These are phyloP conservation scores for Drosophila maculinotata DNA, from an alignment of 2,888 invertebrate genomes.

Conservation along the genomic window DNA sequence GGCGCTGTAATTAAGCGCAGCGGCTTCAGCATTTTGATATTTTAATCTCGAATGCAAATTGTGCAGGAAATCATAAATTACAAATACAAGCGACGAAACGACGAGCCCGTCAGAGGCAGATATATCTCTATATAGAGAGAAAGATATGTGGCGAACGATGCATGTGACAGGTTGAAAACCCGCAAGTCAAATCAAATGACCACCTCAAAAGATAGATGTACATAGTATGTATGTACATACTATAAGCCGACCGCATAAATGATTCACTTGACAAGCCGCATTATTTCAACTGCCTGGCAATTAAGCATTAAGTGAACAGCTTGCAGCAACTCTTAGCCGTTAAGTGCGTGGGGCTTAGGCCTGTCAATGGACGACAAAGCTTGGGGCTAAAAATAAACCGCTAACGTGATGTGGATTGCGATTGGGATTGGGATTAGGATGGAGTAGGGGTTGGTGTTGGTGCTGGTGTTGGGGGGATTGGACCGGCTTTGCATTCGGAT, in stretches of 20 bases:
- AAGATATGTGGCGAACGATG: slow-evolving; percentile 1
- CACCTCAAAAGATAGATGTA: slow-evolving; percentile 31
- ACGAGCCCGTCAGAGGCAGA: background rate
- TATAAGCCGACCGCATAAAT: slow-evolving; percentile 38
- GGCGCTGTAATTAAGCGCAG: slow-evolving; percentile 62
- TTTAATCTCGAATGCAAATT: slow-evolving; percentile 76
- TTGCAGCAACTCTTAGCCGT: slow-evolving; percentile 19
- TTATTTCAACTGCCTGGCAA: slow-evolving; percentile 56
- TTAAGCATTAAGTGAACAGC: slow-evolving; percentile 45
- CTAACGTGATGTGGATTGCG: slow-evolving; percentile 18
- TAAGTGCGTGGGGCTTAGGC: slow-evolving; percentile 38
- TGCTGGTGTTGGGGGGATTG: slow-evolving; percentile 7
- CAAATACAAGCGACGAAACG: slow-evolving; percentile 44
- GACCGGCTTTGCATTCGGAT: slow-evolving; percentile 13
- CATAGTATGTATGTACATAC: too few relatives aligned
- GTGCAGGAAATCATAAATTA: slow-evolving; percentile 73
- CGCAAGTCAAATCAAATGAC: slow-evolving; percentile 47
- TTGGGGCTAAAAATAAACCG: slow-evolving; percentile 26
- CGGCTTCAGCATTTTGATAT: slow-evolving; percentile 64
- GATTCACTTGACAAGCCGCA: slow-evolving; percentile 46
- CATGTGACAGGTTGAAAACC: slow-evolving; percentile 42
- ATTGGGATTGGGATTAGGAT: too few relatives aligned
- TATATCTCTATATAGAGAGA: background rate
- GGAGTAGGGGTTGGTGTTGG: background rate
- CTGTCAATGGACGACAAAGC: slow-evolving; percentile 27